phyloP scores from a whole-genome alignment of 2,888 invertebrate genomes.

The Thereva nobilitata region DNA sequence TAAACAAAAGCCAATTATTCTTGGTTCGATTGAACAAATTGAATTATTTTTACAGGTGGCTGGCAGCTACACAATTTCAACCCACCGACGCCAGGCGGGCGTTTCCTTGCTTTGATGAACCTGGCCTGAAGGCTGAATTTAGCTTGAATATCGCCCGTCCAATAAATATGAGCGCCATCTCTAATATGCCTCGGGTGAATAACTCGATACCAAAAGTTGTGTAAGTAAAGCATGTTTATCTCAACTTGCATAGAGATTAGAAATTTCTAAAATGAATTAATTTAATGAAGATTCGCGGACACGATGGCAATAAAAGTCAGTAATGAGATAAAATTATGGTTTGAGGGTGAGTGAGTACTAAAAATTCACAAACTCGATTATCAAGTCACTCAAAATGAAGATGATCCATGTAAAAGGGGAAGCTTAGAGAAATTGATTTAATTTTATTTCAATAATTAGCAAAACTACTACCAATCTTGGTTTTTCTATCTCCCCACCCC shows the following conservation, averaged over 20 bases:
- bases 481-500: too few species aligned
- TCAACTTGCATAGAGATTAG: background rate
- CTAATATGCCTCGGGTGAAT: conserved; percentile 70
- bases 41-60: conserved; percentile 66
- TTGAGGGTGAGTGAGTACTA: too few species aligned
- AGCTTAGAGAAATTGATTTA: too few species aligned
- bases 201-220: conserved; percentile 45
- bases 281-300: background rate
- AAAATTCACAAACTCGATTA: too few species aligned
- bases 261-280: background rate
- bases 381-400: too few species aligned
- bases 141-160: conserved; percentile 76
- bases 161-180: conserved; percentile 72
- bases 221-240: conserved; percentile 46
- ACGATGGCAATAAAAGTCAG: too few species aligned
- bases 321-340: too few species aligned
- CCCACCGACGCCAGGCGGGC: conserved; percentile 80
- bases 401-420: too few species aligned
- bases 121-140: conserved; percentile 79
- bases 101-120: conserved; percentile 89
- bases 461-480: too few species aligned
- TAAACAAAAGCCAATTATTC: conserved; percentile 49
- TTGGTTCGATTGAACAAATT: background rate
- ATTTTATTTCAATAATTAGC: too few species aligned
- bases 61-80: conserved; percentile 81